These are phyloP conservation scores for Lasaia peninsularis DNA, from an alignment of 1,140 invertebrate genomes.

Conservation along the genomic window DNA sequence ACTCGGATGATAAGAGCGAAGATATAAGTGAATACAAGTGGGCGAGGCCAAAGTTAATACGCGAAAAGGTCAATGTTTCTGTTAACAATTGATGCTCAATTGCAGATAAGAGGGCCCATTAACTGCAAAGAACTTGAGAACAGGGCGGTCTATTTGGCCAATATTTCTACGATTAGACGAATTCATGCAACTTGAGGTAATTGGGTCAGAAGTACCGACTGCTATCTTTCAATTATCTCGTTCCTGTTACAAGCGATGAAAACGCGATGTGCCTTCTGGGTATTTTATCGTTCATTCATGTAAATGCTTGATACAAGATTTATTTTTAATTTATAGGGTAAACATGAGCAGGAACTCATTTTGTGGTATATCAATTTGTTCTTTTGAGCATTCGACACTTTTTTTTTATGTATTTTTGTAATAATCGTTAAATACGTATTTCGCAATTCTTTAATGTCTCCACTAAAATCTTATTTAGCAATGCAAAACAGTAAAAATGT, in stretches of 20 bases:
- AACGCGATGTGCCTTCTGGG: not conserved
- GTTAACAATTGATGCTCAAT: slow-evolving; percentile 53
- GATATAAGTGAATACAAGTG: slow-evolving; percentile 27
- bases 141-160: slow-evolving; percentile 10
- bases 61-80: slow-evolving; percentile 68
- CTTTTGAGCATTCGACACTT: not conserved
- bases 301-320: not conserved
- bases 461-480: no score
- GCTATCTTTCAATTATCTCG: slow-evolving; percentile 9
- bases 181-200: slow-evolving; percentile 10
- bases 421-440: no score
- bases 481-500: no score
- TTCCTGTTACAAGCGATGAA: slow-evolving; percentile 1
- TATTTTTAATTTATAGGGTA: not conserved
- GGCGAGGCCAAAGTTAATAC: slow-evolving; percentile 41
- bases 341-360: not conserved
- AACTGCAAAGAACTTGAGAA: slow-evolving; percentile 11
- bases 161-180: slow-evolving; percentile 15
- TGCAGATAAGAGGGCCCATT: slow-evolving; percentile 22
- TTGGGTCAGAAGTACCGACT: slow-evolving; percentile 10
- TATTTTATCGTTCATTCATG: not conserved
- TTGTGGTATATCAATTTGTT: not conserved
- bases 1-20: slow-evolving; percentile 47
- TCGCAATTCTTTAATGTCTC: no score
- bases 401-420: no score